A percentile compares a stretch with the other conserved stretches of the same genome.
Evolutionary conservation across 2,113 vertebrate genomes (phyloP).

Genomic region (Benitochromis conjunctus): DNA sequence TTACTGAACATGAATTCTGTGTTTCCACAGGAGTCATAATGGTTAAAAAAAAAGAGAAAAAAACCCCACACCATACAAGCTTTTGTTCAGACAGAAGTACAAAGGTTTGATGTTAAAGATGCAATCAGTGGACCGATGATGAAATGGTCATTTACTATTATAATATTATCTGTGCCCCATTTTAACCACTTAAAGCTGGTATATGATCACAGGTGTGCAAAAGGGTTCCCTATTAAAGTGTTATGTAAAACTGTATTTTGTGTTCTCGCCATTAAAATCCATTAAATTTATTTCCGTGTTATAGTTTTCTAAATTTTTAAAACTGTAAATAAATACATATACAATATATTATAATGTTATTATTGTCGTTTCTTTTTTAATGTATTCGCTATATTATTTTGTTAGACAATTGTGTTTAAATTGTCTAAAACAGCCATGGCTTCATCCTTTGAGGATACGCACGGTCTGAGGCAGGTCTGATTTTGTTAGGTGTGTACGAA

Average conservation of each 20-base stretch:
- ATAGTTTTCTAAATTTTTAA: neutral
- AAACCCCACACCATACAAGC: rapidly evolving
- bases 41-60: neutral
- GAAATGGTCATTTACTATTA: neutral
- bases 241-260: neutral
- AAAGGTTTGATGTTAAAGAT: neutral
- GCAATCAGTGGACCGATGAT: neutral
- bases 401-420: neutral
- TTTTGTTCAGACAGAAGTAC: neutral
- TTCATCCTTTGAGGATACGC: neutral
- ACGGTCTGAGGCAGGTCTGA: neutral
- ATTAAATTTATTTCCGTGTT: neutral
- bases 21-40: neutral
- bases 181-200: neutral
- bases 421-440: neutral
- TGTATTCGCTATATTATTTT: neutral
- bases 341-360: neutral
- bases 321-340: neutral
- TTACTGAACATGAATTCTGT: neutral
- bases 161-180: neutral
- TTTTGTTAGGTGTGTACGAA: neutral
- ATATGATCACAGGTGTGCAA: neutral
- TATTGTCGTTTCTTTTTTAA: neutral
- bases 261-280: neutral
- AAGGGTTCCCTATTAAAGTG: neutral